Base-by-base conservation (phyloP, 2,797 vertebrate species). In the Dipus sagitta region DNA sequence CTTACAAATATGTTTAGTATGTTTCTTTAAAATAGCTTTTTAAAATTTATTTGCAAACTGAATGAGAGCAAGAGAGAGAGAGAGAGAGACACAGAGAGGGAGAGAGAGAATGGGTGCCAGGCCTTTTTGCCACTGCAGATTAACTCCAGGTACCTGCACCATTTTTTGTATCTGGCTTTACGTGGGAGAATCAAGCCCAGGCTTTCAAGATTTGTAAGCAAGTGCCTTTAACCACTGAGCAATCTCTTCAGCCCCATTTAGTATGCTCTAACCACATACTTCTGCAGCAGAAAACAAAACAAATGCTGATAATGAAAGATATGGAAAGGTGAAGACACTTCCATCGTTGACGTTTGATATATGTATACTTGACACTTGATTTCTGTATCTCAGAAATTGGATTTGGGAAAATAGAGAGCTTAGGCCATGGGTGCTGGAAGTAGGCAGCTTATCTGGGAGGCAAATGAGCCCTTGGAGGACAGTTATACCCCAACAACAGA, bases 391-490 rank as follows among this genome's bases (percentile, higher is more conserved):
- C 42, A 90, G 38, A 60, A 90, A 42, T 62, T 52, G 60, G 54
- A 85, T 13, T 30, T 75, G 79, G 30, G n/a, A 34, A 30, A 86
- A 30, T 23, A 28, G 28, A 30, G 18, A 91, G 52, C 34, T 78
- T 91, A 42, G 82, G 14, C 21, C 54, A 78, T 52, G 65, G 60
- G 80, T 77, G 74, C 77, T 12, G 24, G 71, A 93, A 60, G 54
- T 34, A 80, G 42, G 42, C 28, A 82, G 24, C 68, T 90, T 87
- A 76, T 68, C 70, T 64, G 1, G 65, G 65, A 96, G 76, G 74
- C 70, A 91, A 85, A 91, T 79, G 91, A 85, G 70, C 18, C 87
- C 81, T 78, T 78, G 70, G 91, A 96, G 81, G 87, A 24, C 47
- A 94, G 87, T 87, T 92, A 78, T 42, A 21, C 87, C 28, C 60